Evolutionary conservation across 2,113 vertebrate species (phyloP), one percentile per base, ranked within the genome.

Genomic region (Gnathonemus echidnorhynchus): DNA sequence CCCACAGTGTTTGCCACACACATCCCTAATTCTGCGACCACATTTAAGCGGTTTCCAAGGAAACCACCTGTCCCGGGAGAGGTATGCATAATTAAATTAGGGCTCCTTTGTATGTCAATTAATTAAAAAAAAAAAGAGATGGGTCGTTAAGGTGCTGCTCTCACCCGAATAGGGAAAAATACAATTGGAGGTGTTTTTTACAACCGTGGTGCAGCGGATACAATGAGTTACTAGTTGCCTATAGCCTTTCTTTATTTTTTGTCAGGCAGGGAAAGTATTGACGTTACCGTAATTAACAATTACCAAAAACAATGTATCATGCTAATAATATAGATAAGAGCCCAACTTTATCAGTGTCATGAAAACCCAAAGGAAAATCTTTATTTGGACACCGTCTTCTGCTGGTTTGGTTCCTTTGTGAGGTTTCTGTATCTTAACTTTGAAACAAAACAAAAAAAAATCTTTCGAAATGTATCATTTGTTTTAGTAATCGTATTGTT

Each of bases 31-130:
- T 93, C 89, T 91, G 87, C 90, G 93, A 93, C 94, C 95, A 95
- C 94, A 93, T 96, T 96, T 95, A 94, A 95, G 93, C 95, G 95
- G 93, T 96, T 96, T 95, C 95, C 95, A 95, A 92, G 93, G 95
- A 94, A 95, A 95, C 93, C 93, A 93, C 94, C 94, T 94, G 94
- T 95, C 94, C 95, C 95, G 88, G 90, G 95, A 96, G 96, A 96
- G 94, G 95, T 95, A 93, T 95, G 93, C 92, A 95, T 96, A 95
- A 96, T 96, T 96, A 94, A 97, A 97, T 96, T 96, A 96, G 93
- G 93, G 93, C 91, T 95, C 95, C 95, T 96, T 96, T 96, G 94
- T 96, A 92, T 94, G 95, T 96, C 96, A 96, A 96, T 96, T 96
- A 96, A 96, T 96, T 96, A 96, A 96, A 94, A 89, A 56, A 58